A percentile compares a stretch with the other conserved stretches of the same genome.
phyloP scores from a whole-genome alignment of 1,140 invertebrate species.

The Sipha flava region DNA sequence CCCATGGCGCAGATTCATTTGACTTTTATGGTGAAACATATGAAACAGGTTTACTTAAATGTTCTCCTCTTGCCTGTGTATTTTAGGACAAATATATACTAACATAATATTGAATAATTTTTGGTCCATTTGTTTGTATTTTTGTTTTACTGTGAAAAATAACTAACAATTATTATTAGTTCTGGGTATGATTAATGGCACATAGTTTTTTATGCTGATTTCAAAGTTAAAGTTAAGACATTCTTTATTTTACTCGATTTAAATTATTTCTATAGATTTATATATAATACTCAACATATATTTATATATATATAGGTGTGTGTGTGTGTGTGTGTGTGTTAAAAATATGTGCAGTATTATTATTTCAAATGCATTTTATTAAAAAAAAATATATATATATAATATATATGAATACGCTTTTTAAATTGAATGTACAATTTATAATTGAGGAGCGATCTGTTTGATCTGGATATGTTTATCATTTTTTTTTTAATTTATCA shows the following conservation, averaged over 20 bases:
- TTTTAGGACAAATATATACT: not conserved
- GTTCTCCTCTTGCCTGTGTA: not conserved
- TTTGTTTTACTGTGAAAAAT: not conserved
- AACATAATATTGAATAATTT: slow-evolving; percentile 1
- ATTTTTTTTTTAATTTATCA: not conserved
- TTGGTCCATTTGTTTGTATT: not conserved
- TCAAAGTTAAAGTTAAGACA: not conserved
- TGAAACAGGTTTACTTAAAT: slow-evolving; percentile 21
- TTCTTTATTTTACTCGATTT: too few relatives aligned
- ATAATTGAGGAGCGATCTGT: too few relatives aligned
- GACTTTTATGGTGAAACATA: slow-evolving; percentile 27
- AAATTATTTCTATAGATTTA: too few relatives aligned
- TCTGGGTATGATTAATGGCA: not conserved
- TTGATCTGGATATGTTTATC: not conserved
- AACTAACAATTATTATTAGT: not conserved
- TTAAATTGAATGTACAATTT: too few relatives aligned
- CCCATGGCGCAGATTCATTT: slow-evolving; percentile 39
- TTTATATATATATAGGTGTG: too few relatives aligned
- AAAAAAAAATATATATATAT: too few relatives aligned
- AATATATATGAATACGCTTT: not conserved
- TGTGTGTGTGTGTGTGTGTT: not conserved
- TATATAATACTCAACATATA: too few relatives aligned
- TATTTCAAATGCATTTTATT: too few relatives aligned
- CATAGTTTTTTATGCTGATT: not conserved
- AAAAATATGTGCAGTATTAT: too few relatives aligned